Evolutionary conservation across 2,113 vertebrate species (phyloP).

Genomic region (Amblyornis subalaris): DNA sequence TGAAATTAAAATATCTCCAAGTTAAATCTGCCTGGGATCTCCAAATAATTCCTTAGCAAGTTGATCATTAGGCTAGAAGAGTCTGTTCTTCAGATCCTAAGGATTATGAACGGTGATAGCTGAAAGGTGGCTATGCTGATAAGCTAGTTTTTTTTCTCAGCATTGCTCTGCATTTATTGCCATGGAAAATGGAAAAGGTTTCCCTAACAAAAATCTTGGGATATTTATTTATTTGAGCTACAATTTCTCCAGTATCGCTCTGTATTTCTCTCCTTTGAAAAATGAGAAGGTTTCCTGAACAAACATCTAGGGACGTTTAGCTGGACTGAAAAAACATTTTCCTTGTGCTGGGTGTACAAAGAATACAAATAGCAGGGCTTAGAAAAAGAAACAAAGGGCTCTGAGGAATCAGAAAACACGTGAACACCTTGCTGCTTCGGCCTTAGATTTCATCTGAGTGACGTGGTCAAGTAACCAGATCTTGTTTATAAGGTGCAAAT

Average conservation of each 20-base stretch:
- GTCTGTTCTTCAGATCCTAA: neutral
- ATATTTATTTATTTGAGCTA: slow-evolving; percentile 13
- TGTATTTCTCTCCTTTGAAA: slow-evolving; percentile 19
- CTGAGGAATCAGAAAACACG: slow-evolving; percentile 2
- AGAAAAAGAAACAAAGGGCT: slow-evolving; percentile 34
- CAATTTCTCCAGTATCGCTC: neutral
- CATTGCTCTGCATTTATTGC: neutral
- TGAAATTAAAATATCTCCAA: neutral
- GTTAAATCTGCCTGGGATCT: neutral
- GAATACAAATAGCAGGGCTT: neutral
- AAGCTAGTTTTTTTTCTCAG: neutral
- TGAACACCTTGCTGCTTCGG: neutral
- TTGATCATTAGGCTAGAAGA: neutral
- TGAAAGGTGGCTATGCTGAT: neutral
- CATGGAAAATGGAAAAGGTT: neutral
- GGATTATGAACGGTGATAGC: neutral
- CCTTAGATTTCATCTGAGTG: slow-evolving; percentile 24
- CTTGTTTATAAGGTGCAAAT: slow-evolving; percentile 51
- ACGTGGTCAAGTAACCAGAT: slow-evolving; percentile 40
- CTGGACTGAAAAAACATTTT: slow-evolving; percentile 18
- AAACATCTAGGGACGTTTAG: slow-evolving; percentile 6
- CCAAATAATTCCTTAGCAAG: neutral
- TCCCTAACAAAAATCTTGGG: neutral
- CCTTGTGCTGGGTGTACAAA: neutral
- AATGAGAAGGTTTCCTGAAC: neutral